phyloP scores from a whole-genome alignment of 2,113 vertebrate species.

The Oxygymnocypris stewartii region DNA sequence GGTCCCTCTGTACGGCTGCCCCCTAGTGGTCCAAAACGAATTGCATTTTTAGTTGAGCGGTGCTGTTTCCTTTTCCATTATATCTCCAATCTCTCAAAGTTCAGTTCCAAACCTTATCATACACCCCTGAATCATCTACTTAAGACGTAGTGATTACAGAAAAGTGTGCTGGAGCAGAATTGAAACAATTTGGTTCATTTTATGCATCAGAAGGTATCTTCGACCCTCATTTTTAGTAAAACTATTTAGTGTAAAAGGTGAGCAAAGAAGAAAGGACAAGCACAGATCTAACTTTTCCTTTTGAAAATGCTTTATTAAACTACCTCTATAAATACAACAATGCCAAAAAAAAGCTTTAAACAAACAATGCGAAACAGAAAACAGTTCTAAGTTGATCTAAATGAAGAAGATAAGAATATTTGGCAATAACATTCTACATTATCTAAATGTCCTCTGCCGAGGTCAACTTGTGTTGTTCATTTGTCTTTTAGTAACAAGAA shows the following conservation, averaged over 20 bases:
- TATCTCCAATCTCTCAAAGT: background rate
- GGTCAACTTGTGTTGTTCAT: constrained; percentile 51
- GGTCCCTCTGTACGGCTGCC: background rate
- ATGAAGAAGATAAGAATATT: constrained; percentile 64
- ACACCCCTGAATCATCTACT: background rate
- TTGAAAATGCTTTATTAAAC: constrained; percentile 80
- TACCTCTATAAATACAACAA: constrained; percentile 80
- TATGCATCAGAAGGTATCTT: background rate
- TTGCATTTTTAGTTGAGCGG: background rate
- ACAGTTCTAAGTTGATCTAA: constrained; percentile 65
- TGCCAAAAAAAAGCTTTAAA: constrained; percentile 62
- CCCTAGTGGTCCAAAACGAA: background rate
- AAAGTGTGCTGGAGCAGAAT: background rate
- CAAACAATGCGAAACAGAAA: constrained; percentile 73
- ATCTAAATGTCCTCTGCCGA: constrained; percentile 57
- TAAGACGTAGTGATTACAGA: background rate
- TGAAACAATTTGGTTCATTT: background rate
- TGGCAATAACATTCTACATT: constrained; percentile 65
- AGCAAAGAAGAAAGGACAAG: background rate
- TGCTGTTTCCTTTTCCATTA: background rate
- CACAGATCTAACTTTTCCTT: constrained; percentile 49
- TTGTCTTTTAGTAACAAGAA: constrained; percentile 46
- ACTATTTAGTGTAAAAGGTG: background rate
- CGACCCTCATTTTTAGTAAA: background rate
- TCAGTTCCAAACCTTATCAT: background rate